Evolutionary conservation across 2,113 vertebrate species (phyloP), one percentile per base, ranked within the genome.

Genomic region (Triplophysa rosa): DNA sequence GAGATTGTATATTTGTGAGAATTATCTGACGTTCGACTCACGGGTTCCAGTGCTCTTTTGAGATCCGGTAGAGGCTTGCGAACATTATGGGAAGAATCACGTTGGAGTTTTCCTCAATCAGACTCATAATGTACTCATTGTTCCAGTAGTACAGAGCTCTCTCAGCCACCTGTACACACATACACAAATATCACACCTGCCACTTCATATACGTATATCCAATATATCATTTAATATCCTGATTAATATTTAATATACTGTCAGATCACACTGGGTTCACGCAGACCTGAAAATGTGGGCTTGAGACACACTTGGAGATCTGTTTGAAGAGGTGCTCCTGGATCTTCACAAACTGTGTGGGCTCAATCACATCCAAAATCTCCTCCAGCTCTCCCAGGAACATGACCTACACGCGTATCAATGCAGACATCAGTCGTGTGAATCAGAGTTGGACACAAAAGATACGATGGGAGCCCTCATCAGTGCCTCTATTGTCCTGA

Each of bases 31-130:
- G 47, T 59, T 76, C 42, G 21, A 93, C 98, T 93, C 91, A 99
- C 98, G 96, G 97, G 92, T 99, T 99, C 98, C 98, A 99, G 91
- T 99, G 98, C 59, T 99, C 98, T 95, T 99, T 99, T 88, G 97
- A 98, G 95, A 99, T 99, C 93, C 97, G 95, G 90, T 99, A 99
- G 78, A 99, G 95, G 91, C 97, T 99, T 93, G 98, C 91, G 86
- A 99, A 99, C 98, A 99, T 99, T 91, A 99, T 98, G 92, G 97
- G 98, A 92, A 99, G 96, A 93, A 99, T 98, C 92, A 99, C 95
- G 7, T 95, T 98, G 82, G 98, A 99, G 92, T 99, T 99, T 90
- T 99, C 98, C 90, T 99, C 98, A 88, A 99, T 99, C 92, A 99
- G 94, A 92, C 98, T 99, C 98, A 99, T 99, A 91, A 99, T 99